phyloP scores from a whole-genome alignment of 2,888 invertebrate species.

The Campopleginae sp. region DNA sequence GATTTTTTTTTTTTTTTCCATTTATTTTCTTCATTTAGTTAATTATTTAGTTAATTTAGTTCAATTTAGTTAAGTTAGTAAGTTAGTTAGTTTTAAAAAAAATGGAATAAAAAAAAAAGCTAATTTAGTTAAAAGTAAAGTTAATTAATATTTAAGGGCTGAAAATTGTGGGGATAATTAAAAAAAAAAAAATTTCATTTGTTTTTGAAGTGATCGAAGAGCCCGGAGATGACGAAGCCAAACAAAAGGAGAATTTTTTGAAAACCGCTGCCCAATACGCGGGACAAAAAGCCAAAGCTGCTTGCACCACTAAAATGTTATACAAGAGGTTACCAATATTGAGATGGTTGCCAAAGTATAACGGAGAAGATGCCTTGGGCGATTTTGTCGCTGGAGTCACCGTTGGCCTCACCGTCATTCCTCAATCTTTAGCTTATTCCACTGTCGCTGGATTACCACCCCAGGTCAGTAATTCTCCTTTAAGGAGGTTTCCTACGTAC shows the following conservation, averaged over 20 bases:
- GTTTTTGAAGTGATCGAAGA: constrained; percentile 81
- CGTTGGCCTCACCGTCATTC: constrained; percentile 96
- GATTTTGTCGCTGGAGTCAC: constrained; percentile 96
- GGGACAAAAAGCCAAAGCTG: constrained; percentile 83
- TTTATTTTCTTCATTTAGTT: too few species aligned
- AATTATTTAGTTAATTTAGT: too few species aligned
- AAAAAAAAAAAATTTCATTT: not conserved
- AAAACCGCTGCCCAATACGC: constrained; percentile 83
- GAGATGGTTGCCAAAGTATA: constrained; percentile 92
- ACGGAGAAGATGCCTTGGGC: constrained; percentile 89
- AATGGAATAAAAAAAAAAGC: too few species aligned
- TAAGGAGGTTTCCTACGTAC: too few species aligned
- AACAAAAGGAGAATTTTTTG: constrained; percentile 78
- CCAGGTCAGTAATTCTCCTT: constrained; percentile 84
- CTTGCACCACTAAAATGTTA: constrained; percentile 89
- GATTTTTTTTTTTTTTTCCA: too few species aligned
- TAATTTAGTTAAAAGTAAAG: too few species aligned
- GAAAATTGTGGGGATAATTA: too few species aligned
- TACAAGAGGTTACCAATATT: constrained; percentile 91
- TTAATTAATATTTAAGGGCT: too few species aligned
- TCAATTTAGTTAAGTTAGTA: too few species aligned
- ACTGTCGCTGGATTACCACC: constrained; percentile 92
- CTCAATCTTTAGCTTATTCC: constrained; percentile 93
- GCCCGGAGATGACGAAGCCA: constrained; percentile 76
- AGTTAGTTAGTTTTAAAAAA: too few species aligned